Evolutionary conservation across 2,797 vertebrate species (phyloP), one percentile per base, ranked within the genome.

Genomic region (Thalassophryne amazonica): DNA sequence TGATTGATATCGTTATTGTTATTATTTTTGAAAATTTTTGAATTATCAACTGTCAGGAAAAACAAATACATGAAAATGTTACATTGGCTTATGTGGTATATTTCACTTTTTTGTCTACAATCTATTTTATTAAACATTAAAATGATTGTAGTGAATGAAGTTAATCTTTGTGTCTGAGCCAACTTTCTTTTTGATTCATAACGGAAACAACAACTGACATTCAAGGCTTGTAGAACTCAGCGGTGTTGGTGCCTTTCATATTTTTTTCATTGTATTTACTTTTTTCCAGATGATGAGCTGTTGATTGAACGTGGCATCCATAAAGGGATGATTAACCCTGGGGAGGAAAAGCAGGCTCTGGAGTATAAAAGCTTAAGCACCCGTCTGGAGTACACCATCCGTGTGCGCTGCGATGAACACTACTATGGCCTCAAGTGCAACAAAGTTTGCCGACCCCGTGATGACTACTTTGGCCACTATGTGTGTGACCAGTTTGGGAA

Each of bases 381-480:
- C 9, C 88, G 86, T 30, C 82, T 98, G 24, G 89, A 93, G 80
- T 93, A 94, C 78, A 91, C 87, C 50, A 84, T 98, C 57, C 88
- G 94, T 0, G 94, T 98, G 4, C 94, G 92, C 69, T 98, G 96
- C 0, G 90, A 94, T 0, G 93, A 94, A 13, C 81, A 96, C 76
- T 98, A 98, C 87, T 98, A 97, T 48, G 93, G 96, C 35, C 73
- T 77, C 43, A 90, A 93, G 74, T 98, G 96, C 88, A 98, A 96
- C 90, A 94, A 93, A 48, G 93, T 95, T 6, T 98, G 96, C 51
- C 88, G 94, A 1, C 95, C 95, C 0, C 90, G 96, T 0, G 82
- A 94, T 14, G 96, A 98, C 84, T 95, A 95, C 70, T 95, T 97
- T 0, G 96, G 96, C 30, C 96, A 98, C 75, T 97, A 93, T 10